Base-by-base conservation (phyloP, 2,113 vertebrate species). In the Aplodontia rufa region DNA sequence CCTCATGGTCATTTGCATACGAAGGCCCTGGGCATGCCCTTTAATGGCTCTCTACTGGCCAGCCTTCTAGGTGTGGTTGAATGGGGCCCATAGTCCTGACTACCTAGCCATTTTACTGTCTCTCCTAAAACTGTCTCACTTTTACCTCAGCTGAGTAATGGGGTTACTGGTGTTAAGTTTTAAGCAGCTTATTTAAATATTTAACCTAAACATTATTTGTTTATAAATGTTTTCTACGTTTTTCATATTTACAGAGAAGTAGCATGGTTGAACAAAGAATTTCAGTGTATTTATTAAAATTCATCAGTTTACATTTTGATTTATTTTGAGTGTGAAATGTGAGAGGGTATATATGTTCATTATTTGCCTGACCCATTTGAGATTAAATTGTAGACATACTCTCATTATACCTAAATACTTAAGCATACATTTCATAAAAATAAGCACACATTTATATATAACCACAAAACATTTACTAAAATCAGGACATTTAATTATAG, bases 221-320 rank as follows among this genome's bases (percentile, higher is more conserved):
- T 37, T 60, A 72, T 91, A 96, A 82, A 74, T 88, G 19, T 71
- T 95, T 92, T 76, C 20, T 60, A 20, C 84, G 16, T n/a, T 53
- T 76, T 81, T 90, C 9, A 92, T 1, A 55, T 26, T 83, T 92
- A 92, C 5, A 81, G 45, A 76, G 89, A 76, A 74, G 5, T 68
- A 28, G 49, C 66, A 69, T 53, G 45, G 8, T 37, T 96, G 26
- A 79, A 68, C 37, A 47, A 91, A 60, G 42, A 74, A 45, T 72
- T 62, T 60, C 20, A 58, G 28, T 66, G 42, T 80, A 88, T 45
- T 79, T 88, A 72, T 37, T 13, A 13, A 75, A 35, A 55, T 60
- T 68, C 17, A 87, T 60, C 22, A 20, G 37, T 83, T 88, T 85
- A 42, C n/a, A 13, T 91, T 91, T 82, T 60, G 16, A 47, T 45